Base-by-base conservation (phyloP, 2,113 vertebrate species). In the Larimichthys crocea region DNA sequence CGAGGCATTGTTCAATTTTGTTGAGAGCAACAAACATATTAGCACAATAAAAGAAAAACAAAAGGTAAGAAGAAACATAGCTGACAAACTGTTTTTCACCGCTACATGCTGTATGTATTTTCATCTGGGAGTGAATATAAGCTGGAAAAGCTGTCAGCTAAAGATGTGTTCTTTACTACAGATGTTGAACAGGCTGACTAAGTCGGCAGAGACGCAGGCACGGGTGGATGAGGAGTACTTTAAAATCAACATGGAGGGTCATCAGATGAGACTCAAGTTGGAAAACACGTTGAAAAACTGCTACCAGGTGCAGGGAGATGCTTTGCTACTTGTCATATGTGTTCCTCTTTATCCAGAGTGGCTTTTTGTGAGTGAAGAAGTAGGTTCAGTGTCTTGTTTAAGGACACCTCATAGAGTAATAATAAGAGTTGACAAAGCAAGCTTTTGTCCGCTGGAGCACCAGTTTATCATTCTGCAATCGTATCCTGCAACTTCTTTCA, bases 161-260 rank as follows among this genome's bases (percentile, higher is more conserved):
- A 69, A 59, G 42, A 19, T 46, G 19, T 26, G 9, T 59, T 50
- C 16, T 63, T 63, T 56, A 75, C 59, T 53, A 3, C 76, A 98
- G 97, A 95, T 97, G 91, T 91, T 97, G 12, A 96, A 94, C 90
- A 96, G 96, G 80, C 84, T 97, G 91, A 96, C 95, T 76, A 98
- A 97, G 88, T 98, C 97, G 0, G 94, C 96, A 20, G 95, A 96
- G 82, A 85, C 94, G 50, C 87, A 97, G 91, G 73, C 90, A 29
- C 95, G 93, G 72, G 94, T 95, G 79, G 96, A 97, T 80, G 96
- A 97, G 69, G 95, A 95, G 42, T 98, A 97, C 88, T 97, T 97
- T 57, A 92, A 91, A 57, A 94, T 95, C 80, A 98, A 97, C 88
- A 82, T 96, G 86, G 94, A 94, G 2, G 95, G 97, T 63, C 95